Conservation (phyloP, 1,140 invertebrate genomes). For the Dendroctonus valens region DNA sequence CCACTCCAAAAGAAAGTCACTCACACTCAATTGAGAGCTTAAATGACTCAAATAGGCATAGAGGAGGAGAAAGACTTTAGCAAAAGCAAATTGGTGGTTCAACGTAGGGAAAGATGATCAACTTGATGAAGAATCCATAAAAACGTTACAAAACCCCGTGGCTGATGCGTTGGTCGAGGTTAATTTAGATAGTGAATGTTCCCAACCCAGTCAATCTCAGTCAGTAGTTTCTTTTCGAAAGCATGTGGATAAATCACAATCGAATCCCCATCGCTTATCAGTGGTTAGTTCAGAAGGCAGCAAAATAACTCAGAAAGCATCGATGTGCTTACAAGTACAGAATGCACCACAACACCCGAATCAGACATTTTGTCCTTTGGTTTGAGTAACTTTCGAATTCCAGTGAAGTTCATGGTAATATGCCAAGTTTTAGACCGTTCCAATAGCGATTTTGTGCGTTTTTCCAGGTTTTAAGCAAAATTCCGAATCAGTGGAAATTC, state of each 20-base stretch:
- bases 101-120: constrained; percentile 51
- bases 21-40: constrained; percentile 48
- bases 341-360: constrained; percentile 68
- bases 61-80: constrained; percentile 56
- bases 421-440: neutral
- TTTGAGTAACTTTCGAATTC: constrained; percentile 59
- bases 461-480: constrained; percentile 48
- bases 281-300: constrained; percentile 63
- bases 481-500: constrained; percentile 76
- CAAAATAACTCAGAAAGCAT: constrained; percentile 72
- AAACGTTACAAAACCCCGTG: constrained; percentile 1
- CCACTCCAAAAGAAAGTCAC: constrained; percentile 63
- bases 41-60: constrained; percentile 51
- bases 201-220: neutral
- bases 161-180: constrained; percentile 20
- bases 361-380: constrained; percentile 60
- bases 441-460: neutral
- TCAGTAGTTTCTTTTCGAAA: neutral
- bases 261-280: constrained; percentile 57
- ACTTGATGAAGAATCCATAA: constrained; percentile 33
- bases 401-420: constrained; percentile 46
- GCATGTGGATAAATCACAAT: neutral
- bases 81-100: constrained; percentile 60
- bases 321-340: constrained; percentile 62
- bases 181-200: constrained; percentile 20